Conservation (phyloP, 2,888 invertebrate genomes). For the Leptinotarsa haldemani region DNA sequence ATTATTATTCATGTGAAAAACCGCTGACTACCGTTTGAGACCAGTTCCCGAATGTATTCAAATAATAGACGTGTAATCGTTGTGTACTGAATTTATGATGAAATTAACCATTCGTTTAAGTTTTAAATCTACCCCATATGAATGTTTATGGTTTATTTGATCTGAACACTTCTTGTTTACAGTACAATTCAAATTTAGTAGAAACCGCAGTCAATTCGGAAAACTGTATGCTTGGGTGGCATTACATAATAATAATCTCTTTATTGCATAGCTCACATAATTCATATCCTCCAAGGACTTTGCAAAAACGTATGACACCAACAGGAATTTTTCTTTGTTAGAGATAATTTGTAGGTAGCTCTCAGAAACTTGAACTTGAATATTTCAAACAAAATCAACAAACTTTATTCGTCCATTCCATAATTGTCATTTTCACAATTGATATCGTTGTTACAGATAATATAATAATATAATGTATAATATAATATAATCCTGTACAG, state of each 20-base stretch:
- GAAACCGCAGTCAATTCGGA: background rate
- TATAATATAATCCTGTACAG: no score
- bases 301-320: no score
- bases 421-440: no score
- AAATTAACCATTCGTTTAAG: background rate
- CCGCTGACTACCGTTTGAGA: constrained; percentile 11
- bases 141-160: background rate
- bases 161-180: background rate
- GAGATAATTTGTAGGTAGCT: no score
- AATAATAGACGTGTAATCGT: background rate
- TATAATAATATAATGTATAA: no score
- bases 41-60: background rate
- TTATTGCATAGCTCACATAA: background rate
- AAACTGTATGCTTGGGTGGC: background rate
- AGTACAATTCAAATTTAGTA: background rate
- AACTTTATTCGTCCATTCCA: no score
- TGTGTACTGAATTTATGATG: background rate
- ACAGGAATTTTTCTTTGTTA: no score
- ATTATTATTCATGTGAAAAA: constrained; percentile 17
- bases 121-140: background rate
- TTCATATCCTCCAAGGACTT: no score
- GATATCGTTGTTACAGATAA: no score
- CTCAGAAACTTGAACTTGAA: no score
- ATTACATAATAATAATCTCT: background rate
- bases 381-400: no score